A percentile compares a stretch with the other conserved stretches of the same genome.
Evolutionary conservation across 1,140 invertebrate species (phyloP).

Genomic region (Streblospio benedicti): DNA sequence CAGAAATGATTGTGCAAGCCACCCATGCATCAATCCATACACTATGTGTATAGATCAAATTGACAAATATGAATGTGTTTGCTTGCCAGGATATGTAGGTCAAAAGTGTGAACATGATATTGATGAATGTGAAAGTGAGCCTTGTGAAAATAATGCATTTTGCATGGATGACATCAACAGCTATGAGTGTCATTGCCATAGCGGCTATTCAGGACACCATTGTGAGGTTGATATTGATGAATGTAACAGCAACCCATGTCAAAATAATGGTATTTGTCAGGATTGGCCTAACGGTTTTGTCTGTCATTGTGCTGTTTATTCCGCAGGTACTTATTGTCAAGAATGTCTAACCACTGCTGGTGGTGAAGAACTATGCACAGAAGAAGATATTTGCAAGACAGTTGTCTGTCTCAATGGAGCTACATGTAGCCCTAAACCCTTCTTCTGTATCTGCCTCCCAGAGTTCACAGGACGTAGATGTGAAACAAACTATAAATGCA

Average conservation of each 20-base stretch:
- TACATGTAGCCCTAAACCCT: no score
- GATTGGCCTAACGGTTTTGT: constrained; percentile 26
- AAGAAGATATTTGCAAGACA: no score
- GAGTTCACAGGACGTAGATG: no score
- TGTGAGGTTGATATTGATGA: constrained; percentile 37
- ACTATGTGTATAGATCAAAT: constrained; percentile 52
- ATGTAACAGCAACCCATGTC: constrained; percentile 10
- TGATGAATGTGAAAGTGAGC: not conserved
- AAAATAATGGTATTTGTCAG: constrained; percentile 30
- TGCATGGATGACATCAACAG: not conserved
- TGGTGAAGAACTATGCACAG: no score
- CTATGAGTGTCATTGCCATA: not conserved
- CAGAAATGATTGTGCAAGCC: no score
- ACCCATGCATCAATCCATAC: constrained; percentile 58
- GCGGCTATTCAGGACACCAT: constrained; percentile 21
- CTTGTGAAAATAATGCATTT: not conserved
- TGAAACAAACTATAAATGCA: no score
- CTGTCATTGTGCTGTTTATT: no score
- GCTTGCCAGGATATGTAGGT: constrained; percentile 66
- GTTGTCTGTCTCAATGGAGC: no score
- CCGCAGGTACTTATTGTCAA: no score
- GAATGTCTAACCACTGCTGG: no score
- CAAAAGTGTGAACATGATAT: no score
- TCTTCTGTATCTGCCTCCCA: no score
- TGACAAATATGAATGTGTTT: constrained; percentile 70